phyloP scores from a whole-genome alignment of 1,140 invertebrate genomes.

The Tetramorium simillimum region DNA sequence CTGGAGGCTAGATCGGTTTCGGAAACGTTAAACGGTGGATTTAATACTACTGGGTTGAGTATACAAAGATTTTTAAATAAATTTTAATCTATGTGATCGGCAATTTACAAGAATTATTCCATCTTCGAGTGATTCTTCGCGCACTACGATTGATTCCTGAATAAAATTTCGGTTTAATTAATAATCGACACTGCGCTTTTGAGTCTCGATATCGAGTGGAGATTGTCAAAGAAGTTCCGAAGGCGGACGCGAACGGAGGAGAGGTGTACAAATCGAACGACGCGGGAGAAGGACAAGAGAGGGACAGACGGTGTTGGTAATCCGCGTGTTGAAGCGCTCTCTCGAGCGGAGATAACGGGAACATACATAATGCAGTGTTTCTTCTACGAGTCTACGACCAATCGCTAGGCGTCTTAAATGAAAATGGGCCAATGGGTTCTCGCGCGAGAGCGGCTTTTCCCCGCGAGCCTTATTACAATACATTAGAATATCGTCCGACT shows the following conservation, averaged over 20 bases:
- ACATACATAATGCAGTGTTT: conserved; percentile 81
- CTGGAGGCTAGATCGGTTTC: neutral
- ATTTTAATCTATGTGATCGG: neutral
- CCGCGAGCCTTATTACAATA: conserved; percentile 73
- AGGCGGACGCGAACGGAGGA: neutral
- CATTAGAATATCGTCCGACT: conserved; percentile 73
- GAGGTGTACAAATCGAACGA: conserved; percentile 19
- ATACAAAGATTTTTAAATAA: neutral
- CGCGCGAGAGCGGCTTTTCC: conserved; percentile 63
- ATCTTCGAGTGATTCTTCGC: neutral
- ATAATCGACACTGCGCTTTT: neutral
- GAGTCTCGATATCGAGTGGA: neutral
- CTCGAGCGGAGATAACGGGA: conserved; percentile 74
- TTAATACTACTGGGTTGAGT: neutral
- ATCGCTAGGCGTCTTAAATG: conserved; percentile 71
- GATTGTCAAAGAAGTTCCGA: neutral
- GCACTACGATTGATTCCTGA: too few species aligned
- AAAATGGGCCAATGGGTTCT: conserved; percentile 75
- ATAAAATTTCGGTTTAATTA: conserved; percentile 8
- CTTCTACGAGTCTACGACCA: conserved; percentile 71
- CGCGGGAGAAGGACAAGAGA: conserved; percentile 8
- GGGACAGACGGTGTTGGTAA: conserved; percentile 71
- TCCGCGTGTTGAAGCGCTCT: conserved; percentile 76
- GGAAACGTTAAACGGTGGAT: neutral
- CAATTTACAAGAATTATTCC: neutral